Base-by-base conservation (phyloP, 1,140 invertebrate genomes). In the Piezodorus guildinii region DNA sequence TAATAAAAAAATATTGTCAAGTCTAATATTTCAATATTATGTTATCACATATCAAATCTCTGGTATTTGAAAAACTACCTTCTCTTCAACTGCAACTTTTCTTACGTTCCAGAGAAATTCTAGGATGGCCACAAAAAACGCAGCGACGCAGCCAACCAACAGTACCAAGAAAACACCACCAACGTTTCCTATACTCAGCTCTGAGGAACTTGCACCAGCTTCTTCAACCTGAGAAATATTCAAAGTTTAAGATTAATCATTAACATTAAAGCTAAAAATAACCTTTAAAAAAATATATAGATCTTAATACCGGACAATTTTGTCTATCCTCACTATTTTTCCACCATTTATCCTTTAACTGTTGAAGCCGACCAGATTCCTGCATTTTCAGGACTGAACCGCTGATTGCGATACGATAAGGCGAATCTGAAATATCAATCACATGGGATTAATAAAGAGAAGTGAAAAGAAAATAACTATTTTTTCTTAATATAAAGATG, bases 111-210 rank as follows among this genome's bases (percentile, higher is more conserved):
- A 87, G 1, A 91, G 71, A 69, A 92, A 93, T 74, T 94, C 91
- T 9, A 83, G 76, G 12, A 87, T 75, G 0, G 83, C 84, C 63
- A 90, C 79, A 4, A 84, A 68, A 21, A 84, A 77, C 0, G 86
- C 83, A 14, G 83, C 75, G 1, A 75, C 69, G 54, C 85, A 83
- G 0, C 89, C 89, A 21, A 80, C 79, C 2, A 85, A 79, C 0
- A 96, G 75, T 0, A 95, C 90, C 1, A 95, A 82, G 73, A 94
- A 96, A 14, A 96, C 90, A 59, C 93, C 94, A 62, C 91, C 90
- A 10, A 96, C 88, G 67, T 92, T 89, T 23, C 83, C 81, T 43
- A 95, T 79, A 17, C 83, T 85, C 56, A 89, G 72, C 71, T 87
- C 84, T 0, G 72, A 75, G 0, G 79, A 76, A 60, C 72, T 71